Evolutionary conservation across 2,797 vertebrate species (phyloP), one percentile per base, ranked within the genome.

Genomic region (Borostomias antarcticus): DNA sequence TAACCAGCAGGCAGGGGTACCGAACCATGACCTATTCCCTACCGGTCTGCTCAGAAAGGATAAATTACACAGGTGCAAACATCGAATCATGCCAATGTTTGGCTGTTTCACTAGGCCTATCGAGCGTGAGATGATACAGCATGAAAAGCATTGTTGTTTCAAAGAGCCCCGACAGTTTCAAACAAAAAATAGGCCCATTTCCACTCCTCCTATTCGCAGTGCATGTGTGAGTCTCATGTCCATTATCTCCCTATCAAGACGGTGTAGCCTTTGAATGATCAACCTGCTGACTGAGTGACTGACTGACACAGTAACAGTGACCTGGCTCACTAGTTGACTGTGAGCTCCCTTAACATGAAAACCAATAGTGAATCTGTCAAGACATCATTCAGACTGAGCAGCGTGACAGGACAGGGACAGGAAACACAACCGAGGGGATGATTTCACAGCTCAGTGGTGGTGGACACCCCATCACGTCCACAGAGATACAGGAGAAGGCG

Each of bases 371-470:
- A 3, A 58, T 15, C 33, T 40, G 15, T 23, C 19, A 58, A 7
- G 33, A 9, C 35, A 43, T 23, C n/a, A 2, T 17, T 40, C 52
- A 26, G 13, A 17, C 57, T 43, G 35, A 59, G 23, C 35, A 13
- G 19, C 26, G 8, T 11, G 32, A 58, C 3, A 19, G 29, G 10
- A 13, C 57, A 59, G 32, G 17, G 57, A 59, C 33, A 15, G 11
- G 33, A 15, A 58, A 17, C 17, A 29, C 17, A 54, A 32, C 51
- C 8, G 15, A 53, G 29, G 51, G 11, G 9, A 21, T 25, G 3
- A 37, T 58, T 58, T 58, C 13, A 58, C 56, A 37, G 56, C 56
- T 58, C 33, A 25, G 21, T 40, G 13, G 57, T 13, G 30, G 26
- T n/a, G 17, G 28, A 29, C 26, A 53, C 15, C 52, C 29, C 7